Evolutionary conservation across 2,113 vertebrate genomes (phyloP), one percentile per base, ranked within the genome.

Genomic region (Psittacara wagleri): DNA sequence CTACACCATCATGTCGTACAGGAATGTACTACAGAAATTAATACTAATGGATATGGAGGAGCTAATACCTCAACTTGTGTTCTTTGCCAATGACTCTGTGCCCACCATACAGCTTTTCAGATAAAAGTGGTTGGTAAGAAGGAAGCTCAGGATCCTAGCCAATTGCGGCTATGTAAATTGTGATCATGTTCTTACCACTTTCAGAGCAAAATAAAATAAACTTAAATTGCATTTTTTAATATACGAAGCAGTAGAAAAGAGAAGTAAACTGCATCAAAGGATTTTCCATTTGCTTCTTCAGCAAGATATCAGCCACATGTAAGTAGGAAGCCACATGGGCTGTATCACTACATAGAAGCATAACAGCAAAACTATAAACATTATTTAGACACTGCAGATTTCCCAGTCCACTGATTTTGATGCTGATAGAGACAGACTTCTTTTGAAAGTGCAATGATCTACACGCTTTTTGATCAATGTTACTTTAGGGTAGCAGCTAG

Each of bases 321-420:
- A 94, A 91, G 96, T 97, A 97, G 76, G 74, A 92, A 94, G 49
- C 83, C 92, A 92, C 86, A 63, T 84, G 89, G 94, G 92, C 96
- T 91, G 79, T 98, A 98, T 98, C 98, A 98, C 97, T 98, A 98
- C 98, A 98, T 96, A 98, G 92, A 98, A 97, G 97, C 96, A 96
- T 97, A 98, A 93, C 96, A 97, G 92, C 93, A 97, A 95, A 97
- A 98, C 92, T 98, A 97, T 97, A 98, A 98, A 98, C 96, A 98
- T 98, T 93, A 97, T 98, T 98, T 98, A 98, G 97, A 98, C 97
- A 97, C 96, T 94, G 96, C 96, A 97, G 95, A 98, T 98, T 99
- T 98, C 98, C 98, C 98, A 98, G 97, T 97, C 97, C 97, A 97
- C 93, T 98, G 97, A 96, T 92, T 98, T 98, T 98, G 98, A 99